A percentile compares a stretch with the other conserved stretches of the same genome.
Evolutionary conservation across 1,140 invertebrate species (phyloP).

Genomic region (Macrocentrus cingulum): DNA sequence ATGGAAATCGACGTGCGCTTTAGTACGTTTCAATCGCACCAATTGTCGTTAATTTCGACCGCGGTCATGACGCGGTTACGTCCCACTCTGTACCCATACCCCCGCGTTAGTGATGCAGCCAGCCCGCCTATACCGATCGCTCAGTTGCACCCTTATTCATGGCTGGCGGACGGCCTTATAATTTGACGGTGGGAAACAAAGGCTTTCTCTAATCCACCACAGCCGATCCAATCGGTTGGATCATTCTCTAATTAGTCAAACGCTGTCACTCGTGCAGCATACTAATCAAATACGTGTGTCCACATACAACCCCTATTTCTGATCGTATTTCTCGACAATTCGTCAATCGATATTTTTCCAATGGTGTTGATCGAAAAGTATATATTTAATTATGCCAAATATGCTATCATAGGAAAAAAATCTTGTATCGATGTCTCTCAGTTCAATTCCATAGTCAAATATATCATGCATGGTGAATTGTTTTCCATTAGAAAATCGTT

Average conservation of each 20-base stretch:
- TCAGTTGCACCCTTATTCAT: constrained; percentile 20
- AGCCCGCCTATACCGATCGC: constrained; percentile 12
- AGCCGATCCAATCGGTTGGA: constrained; percentile 37
- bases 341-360: not conserved
- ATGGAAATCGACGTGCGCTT: constrained; percentile 17
- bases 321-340: no score
- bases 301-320: no score
- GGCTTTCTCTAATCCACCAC: constrained; percentile 43
- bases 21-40: constrained; percentile 30
- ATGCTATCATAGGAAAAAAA: no score
- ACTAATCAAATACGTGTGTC: constrained; percentile 24
- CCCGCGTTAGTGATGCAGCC: constrained; percentile 4
- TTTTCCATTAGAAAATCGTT: no score
- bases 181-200: constrained; percentile 45
- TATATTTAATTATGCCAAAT: no score
- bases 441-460: no score
- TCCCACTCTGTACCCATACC: constrained; percentile 17
- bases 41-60: constrained; percentile 34
- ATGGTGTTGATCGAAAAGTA: not conserved
- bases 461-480: no score
- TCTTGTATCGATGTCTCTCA: no score
- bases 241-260: constrained; percentile 34
- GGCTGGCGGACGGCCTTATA: constrained; percentile 34
- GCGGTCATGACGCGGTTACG: constrained; percentile 29
- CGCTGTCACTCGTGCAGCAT: constrained; percentile 24